Conservation (phyloP, 2,113 vertebrate genomes). For the Petaurus breviceps region DNA sequence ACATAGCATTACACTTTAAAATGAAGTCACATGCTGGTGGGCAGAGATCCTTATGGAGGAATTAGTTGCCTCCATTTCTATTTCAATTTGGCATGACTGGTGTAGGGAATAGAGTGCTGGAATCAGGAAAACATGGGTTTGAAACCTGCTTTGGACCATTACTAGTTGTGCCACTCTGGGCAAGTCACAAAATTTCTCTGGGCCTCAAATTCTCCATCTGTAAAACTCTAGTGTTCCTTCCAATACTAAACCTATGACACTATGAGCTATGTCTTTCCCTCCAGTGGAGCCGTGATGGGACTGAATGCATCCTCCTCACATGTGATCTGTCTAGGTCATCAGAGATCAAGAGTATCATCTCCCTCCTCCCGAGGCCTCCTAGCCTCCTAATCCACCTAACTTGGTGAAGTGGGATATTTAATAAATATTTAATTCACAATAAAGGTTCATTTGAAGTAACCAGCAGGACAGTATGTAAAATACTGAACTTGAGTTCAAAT, state of each 20-base stretch:
- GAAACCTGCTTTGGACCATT: background rate
- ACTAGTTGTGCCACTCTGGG: background rate
- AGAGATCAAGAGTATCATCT: background rate
- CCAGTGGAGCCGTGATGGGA: background rate
- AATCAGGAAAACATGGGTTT: background rate
- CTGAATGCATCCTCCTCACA: background rate
- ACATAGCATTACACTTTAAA: background rate
- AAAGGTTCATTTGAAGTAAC: background rate
- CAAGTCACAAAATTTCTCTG: background rate
- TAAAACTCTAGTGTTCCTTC: background rate
- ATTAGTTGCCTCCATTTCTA: background rate
- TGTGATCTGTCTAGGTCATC: background rate
- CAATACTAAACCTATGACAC: background rate
- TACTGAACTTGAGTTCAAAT: background rate
- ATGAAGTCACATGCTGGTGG: background rate
- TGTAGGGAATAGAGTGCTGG: background rate
- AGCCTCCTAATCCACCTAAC: background rate
- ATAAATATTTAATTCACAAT: background rate
- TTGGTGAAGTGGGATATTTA: background rate
- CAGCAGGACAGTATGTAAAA: background rate
- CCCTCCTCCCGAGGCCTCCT: background rate
- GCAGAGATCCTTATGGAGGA: background rate
- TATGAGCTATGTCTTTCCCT: background rate
- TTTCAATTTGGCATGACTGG: background rate
- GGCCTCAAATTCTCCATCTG: background rate